These are phyloP conservation scores for Arremon aurantiirostris DNA, from an alignment of 2,797 vertebrate genomes.

Conservation along the genomic window DNA sequence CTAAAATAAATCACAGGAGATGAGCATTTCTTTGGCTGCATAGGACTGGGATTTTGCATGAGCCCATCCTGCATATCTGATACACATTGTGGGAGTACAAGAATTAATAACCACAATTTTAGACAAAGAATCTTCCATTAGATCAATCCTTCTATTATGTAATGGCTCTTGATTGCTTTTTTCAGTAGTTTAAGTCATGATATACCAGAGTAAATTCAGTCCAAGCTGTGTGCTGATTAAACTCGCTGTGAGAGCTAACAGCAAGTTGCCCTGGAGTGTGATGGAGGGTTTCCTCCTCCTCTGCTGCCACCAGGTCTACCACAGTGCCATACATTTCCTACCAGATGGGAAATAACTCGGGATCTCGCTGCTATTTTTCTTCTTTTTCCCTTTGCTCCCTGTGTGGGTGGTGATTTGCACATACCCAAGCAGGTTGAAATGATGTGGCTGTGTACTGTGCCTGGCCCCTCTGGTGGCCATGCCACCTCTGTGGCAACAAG, in stretches of 20 bases:
- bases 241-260: neutral
- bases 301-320: neutral
- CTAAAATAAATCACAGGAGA: slow-evolving; percentile 13
- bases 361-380: neutral
- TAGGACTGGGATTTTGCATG: neutral
- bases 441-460: neutral
- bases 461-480: neutral
- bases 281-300: neutral
- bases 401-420: neutral
- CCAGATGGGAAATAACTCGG: neutral
- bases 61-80: neutral
- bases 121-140: neutral
- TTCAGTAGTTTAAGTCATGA: neutral
- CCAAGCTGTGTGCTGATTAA: neutral
- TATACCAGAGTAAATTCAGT: neutral
- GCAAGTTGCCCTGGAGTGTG: neutral
- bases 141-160: neutral
- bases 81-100: neutral
- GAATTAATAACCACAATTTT: neutral
- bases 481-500: neutral
- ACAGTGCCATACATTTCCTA: neutral
- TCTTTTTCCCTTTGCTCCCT: neutral
- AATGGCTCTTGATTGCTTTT: neutral
- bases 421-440: neutral
- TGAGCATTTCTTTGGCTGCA: neutral